Base-by-base conservation (phyloP, 2,888 invertebrate genomes). In the Coronaproctus castanopsis region DNA sequence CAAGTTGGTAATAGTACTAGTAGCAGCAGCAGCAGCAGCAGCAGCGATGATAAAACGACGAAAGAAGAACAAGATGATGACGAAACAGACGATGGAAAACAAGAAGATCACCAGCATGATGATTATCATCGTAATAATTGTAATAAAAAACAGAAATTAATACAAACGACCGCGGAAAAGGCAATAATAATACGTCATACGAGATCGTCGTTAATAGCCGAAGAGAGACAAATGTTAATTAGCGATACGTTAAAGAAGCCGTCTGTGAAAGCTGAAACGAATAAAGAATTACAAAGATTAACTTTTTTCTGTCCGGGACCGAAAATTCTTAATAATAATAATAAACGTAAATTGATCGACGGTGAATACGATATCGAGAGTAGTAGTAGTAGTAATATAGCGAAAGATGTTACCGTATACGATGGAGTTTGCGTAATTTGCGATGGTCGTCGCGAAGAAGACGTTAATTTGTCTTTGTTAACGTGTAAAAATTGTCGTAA, bases 361-460 rank as follows among this genome's bases (percentile, higher is more conserved):
- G 14, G 14, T 21, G 21, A 53, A 22, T 36, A 14, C 36, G 36
- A 5, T 5, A 52, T 24, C n/a, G 52, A 52, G 10, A 57, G 21
- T 24, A 21, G 20, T 2, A 52, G 53, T 19, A 18, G 52, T 3
- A 48, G 21, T 21, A 24, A 58, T 48, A 23, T 52, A 19, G 19
- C 2, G 18, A 62, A 65, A 23, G 62, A 65, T 59, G 74, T 93
- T 66, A 90, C 92, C 55, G 89, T 91, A 70, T 93, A 93, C 72
- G 85, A n/a, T n/a, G n/a, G n/a, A n/a, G n/a, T 92, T 70, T 95
- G 95, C 71, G 88, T 87, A 69, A 85, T 87, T 67, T 97, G 97
- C 75, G 83, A 84, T 55, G 81, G 89, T 63, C 96, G 96, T 3
- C 95, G 96, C 73, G 84, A 85, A 18, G 95, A 96, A 71, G 92